Percentiles rank a stretch among this genome's conserved stretches.
phyloP scores from a whole-genome alignment of 2,797 vertebrate genomes.

The Cirrhinus mrigala region DNA sequence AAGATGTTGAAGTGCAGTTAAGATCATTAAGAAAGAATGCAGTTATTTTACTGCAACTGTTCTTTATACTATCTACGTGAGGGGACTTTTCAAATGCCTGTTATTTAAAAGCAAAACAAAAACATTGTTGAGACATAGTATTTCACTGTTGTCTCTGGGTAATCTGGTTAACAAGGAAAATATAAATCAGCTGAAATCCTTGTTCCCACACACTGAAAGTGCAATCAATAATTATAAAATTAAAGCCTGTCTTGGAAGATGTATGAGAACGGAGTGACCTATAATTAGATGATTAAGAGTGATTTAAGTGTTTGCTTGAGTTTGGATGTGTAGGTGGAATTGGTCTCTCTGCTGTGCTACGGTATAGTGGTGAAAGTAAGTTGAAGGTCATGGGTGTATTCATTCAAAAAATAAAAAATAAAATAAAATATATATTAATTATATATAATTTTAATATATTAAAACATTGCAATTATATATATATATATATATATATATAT shows the following conservation, averaged over 20 bases:
- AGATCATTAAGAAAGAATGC: neutral
- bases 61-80: neutral
- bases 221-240: constrained; percentile 32
- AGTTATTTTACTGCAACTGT: neutral
- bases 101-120: constrained; percentile 15
- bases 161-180: constrained; percentile 30
- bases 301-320: constrained; percentile 18
- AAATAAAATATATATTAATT: no score
- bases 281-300: constrained; percentile 38
- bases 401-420: neutral
- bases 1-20: neutral
- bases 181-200: neutral
- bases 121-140: neutral
- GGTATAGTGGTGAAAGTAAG: constrained; percentile 16
- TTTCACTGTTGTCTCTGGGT: constrained; percentile 30
- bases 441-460: no score
- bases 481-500: neutral
- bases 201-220: constrained; percentile 19
- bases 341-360: neutral
- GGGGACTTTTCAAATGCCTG: constrained; percentile 20
- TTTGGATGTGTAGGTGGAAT: neutral
- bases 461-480: no score
- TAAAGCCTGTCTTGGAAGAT: constrained; percentile 27
- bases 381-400: constrained; percentile 17
- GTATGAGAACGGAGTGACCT: constrained; percentile 26